Evolutionary conservation across 1,140 invertebrate species (phyloP), one percentile per base, ranked within the genome.

Genomic region (Brachystomella parvula): DNA sequence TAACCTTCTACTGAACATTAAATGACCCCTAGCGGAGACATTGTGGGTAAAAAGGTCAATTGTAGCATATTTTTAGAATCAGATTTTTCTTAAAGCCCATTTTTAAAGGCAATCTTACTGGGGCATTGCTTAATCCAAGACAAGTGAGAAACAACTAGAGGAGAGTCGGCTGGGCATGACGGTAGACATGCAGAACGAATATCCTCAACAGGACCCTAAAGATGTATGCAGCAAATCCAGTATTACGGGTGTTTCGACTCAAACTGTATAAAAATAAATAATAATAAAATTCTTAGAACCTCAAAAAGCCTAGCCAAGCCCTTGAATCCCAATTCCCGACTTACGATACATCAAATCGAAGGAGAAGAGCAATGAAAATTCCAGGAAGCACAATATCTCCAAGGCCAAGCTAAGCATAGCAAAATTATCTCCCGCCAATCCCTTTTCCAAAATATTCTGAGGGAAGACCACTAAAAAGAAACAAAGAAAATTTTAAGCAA

Each of bases 331-430:
- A n/a, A n/a, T n/a, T n/a, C n/a, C n/a, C n/a, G n/a, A n/a, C n/a
- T 73, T 77, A 85, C 84, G 83, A 84, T 71, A 89, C 83, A 82
- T 99, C 97, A 81, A 97, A 99, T 74, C 97, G 85, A 19, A 98
- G 82, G 21, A 99, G 81, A 1, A 99, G 82, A 1, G 97, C 96
- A 77, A 99, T 98, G 78, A 99, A 99, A 71, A 99, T 98, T 66
- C 97, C 97, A 24, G 96, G 97, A 73, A 99, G 92, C 9, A 99
- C 96, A 75, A 99, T 98, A 77, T 99, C 97, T 26, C 97, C 97
- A 2, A 99, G 83, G 3, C 97, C 97, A 17, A 99, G n/a, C n/a
- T n/a, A n/a, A n/a, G 79, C 95, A 99, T 99, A 2, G 96, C 95
- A 81, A 98, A 98, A 80, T 98, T 98, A 68, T 84, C 89, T 6